Evolutionary conservation across 1,140 invertebrate species (phyloP).

Genomic region (Scaptomyza hsui): DNA sequence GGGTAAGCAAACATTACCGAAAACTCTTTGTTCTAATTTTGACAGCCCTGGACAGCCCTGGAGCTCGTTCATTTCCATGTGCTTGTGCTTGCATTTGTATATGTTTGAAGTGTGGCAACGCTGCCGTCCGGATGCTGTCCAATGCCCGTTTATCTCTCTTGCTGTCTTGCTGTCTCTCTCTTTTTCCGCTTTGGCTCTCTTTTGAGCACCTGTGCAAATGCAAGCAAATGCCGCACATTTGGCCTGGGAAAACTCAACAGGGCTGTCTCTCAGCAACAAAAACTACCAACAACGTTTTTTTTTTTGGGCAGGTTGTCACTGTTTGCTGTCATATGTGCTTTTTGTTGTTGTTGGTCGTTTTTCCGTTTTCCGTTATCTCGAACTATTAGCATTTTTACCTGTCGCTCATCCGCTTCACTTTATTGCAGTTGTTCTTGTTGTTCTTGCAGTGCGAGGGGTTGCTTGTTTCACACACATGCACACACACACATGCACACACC

Average conservation of each 20-base stretch:
- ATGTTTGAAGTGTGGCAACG: background rate
- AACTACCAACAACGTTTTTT: background rate
- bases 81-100: no score
- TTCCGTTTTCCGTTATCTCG: conserved; percentile 36
- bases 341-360: conserved; percentile 26
- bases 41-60: conserved; percentile 9
- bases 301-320: conserved; percentile 30
- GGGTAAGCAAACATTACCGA: no score
- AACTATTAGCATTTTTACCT: conserved; percentile 65
- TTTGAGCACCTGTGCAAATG: conserved; percentile 70
- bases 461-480: conserved; percentile 11
- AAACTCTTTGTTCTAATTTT: no score
- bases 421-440: conserved; percentile 30
- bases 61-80: background rate
- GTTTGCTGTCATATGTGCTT: conserved; percentile 46
- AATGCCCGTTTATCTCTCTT: conserved; percentile 15
- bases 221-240: conserved; percentile 21
- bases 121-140: conserved; percentile 31
- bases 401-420: conserved; percentile 51
- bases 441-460: conserved; percentile 37
- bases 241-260: conserved; percentile 49
- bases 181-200: background rate
- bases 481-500: conserved; percentile 3
- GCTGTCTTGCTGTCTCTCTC: conserved; percentile 9
- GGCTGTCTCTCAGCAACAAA: conserved; percentile 17